Evolutionary conservation across 2,797 vertebrate genomes (phyloP).

Genomic region (Diceros bicornis): DNA sequence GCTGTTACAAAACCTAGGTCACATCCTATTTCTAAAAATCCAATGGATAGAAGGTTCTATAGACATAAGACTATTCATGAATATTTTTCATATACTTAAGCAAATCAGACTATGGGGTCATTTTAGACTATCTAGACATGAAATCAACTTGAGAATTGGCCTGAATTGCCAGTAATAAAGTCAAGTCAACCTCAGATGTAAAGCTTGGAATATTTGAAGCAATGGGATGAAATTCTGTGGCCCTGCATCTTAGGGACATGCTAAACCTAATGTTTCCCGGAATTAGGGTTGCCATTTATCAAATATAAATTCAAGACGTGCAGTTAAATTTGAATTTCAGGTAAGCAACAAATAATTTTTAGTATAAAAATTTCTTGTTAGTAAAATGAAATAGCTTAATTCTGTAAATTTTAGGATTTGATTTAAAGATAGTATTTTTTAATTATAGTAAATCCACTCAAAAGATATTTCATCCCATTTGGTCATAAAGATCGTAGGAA

Average conservation of each 20-base stretch:
- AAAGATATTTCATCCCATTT: not conserved
- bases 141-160: not conserved
- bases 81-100: not conserved
- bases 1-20: not conserved
- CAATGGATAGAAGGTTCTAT: not conserved
- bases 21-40: not conserved
- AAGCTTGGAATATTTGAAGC: not conserved
- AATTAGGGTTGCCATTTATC: not conserved
- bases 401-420: not conserved
- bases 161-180: not conserved
- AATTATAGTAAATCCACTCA: not conserved
- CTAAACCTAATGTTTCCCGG: not conserved
- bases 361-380: not conserved
- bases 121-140: not conserved
- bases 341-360: not conserved
- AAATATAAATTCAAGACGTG: not conserved
- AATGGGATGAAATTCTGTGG: not conserved
- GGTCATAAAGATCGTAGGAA: not conserved
- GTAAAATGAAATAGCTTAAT: not conserved
- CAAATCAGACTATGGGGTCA: not conserved
- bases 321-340: not conserved
- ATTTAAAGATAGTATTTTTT: conserved; percentile 8
- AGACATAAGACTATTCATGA: not conserved
- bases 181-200: not conserved
- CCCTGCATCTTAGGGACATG: not conserved